These are phyloP conservation scores for Lycaena phlaeas DNA, from an alignment of 2,888 invertebrate species.

Conservation along the genomic window DNA sequence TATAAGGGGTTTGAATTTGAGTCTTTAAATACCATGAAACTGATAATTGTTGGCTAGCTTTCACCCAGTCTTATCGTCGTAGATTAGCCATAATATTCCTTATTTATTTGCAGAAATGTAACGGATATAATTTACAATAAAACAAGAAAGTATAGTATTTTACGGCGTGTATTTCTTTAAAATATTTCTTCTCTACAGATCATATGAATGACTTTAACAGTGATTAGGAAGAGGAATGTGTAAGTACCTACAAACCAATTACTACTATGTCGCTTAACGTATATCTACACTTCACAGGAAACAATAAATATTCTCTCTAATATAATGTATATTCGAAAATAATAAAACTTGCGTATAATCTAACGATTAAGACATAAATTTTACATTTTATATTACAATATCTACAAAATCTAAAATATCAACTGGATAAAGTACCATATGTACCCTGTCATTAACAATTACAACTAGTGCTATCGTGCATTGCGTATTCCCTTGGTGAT, in stretches of 20 bases:
- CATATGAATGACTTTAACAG: constrained; percentile 36
- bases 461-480: constrained; percentile 19
- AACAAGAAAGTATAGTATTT: background rate
- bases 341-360: constrained; percentile 24
- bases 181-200: constrained; percentile 39
- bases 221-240: constrained; percentile 41
- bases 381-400: constrained; percentile 34
- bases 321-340: constrained; percentile 16
- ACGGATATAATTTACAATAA: background rate
- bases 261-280: constrained; percentile 8
- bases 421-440: constrained; percentile 38
- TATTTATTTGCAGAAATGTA: too few species aligned
- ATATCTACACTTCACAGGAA: constrained; percentile 25
- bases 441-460: constrained; percentile 44
- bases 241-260: constrained; percentile 31
- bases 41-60: too few species aligned
- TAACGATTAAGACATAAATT: constrained; percentile 18
- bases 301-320: constrained; percentile 18
- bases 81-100: too few species aligned
- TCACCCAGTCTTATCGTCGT: too few species aligned
- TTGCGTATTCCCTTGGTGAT: constrained; percentile 12
- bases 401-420: constrained; percentile 51
- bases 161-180: constrained; percentile 26
- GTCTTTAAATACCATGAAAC: too few species aligned
- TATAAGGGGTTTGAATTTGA: too few species aligned